Evolutionary conservation across 2,113 vertebrate genomes (phyloP).

Genomic region (Anhinga anhinga): DNA sequence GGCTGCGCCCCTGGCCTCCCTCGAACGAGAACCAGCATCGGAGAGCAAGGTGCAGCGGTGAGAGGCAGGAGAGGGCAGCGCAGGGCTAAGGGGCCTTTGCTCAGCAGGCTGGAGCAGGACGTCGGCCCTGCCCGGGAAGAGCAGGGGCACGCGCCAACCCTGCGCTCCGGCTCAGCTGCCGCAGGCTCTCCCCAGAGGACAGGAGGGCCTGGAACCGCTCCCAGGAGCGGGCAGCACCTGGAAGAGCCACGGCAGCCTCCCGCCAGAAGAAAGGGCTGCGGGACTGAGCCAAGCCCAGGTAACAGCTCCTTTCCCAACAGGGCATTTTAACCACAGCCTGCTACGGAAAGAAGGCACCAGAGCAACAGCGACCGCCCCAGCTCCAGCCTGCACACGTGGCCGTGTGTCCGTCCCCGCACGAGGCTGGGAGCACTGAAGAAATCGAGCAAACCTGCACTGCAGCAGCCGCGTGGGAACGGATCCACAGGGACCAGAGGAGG

Average conservation of each 20-base stretch:
- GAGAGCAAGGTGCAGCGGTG: not conserved
- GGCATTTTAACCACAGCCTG: too few species aligned
- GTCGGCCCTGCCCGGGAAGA: not conserved
- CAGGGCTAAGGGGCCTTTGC: too few species aligned
- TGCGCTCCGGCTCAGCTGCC: not conserved
- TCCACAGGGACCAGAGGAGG: not conserved
- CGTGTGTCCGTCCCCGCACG: fast-evolving
- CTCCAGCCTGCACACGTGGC: fast-evolving
- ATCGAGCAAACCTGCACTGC: not conserved
- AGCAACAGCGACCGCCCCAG: fast-evolving
- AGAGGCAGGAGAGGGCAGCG: not conserved
- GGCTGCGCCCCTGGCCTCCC: not conserved
- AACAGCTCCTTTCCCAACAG: too few species aligned
- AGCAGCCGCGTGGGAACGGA: fast-evolving
- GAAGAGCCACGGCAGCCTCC: too few species aligned
- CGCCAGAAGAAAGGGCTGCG: not conserved
- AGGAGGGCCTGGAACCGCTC: not conserved
- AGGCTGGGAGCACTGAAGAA: not conserved
- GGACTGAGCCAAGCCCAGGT: not conserved
- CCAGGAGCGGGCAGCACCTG: not conserved
- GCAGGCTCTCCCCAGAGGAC: not conserved
- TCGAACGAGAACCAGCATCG: not conserved
- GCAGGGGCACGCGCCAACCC: not conserved
- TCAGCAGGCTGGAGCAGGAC: not conserved
- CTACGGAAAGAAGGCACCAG: fast-evolving